Conservation (phyloP, 2,888 invertebrate species). For the Crematogaster levior region DNA sequence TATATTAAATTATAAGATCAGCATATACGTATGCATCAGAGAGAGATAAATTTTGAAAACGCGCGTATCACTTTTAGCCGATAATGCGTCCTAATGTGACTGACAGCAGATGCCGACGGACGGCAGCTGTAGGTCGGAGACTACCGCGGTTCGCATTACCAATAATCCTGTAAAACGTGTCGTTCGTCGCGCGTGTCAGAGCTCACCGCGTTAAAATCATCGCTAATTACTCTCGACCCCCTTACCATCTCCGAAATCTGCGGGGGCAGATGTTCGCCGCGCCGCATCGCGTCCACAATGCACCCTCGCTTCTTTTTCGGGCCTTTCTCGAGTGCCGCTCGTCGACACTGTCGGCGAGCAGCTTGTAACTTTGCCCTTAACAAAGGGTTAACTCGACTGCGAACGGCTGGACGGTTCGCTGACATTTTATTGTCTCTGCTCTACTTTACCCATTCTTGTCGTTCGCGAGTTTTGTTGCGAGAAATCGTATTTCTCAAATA, state of each 20-base stretch:
- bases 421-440: constrained; percentile 11
- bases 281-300: constrained; percentile 26
- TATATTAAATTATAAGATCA: not conserved
- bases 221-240: constrained; percentile 65
- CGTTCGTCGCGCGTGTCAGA: constrained; percentile 53
- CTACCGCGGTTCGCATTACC: constrained; percentile 55
- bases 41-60: constrained; percentile 25
- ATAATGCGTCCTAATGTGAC: constrained; percentile 54
- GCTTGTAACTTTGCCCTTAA: constrained; percentile 33
- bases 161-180: constrained; percentile 59
- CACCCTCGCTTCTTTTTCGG: constrained; percentile 11
- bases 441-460: not conserved
- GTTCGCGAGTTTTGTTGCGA: not conserved
- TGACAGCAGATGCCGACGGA: constrained; percentile 68
- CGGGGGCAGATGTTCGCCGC: constrained; percentile 54
- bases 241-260: not conserved
- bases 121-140: constrained; percentile 66
- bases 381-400: constrained; percentile 46
- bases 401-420: constrained; percentile 13
- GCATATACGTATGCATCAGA: not conserved
- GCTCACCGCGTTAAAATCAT: constrained; percentile 65
- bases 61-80: constrained; percentile 24
- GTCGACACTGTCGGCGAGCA: constrained; percentile 28
- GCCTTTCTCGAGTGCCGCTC: constrained; percentile 42
- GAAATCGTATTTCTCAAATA: not conserved